phyloP scores from a whole-genome alignment of 2,888 invertebrate species.

The Thymelicus lineola region DNA sequence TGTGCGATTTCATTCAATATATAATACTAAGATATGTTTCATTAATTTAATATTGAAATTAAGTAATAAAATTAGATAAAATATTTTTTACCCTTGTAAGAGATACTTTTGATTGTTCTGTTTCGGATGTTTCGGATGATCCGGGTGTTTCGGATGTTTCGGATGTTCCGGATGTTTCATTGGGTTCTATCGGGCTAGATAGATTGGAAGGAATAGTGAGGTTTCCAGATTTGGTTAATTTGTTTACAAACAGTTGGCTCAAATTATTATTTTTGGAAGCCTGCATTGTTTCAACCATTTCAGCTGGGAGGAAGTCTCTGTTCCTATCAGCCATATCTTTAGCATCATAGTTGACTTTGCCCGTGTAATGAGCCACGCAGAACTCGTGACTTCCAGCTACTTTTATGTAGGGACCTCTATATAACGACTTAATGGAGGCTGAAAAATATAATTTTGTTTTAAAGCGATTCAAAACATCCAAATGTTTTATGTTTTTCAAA shows the following conservation, averaged over 20 bases:
- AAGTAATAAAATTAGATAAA: slow-evolving; percentile 2
- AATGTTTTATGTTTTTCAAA: no score
- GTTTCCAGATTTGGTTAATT: slow-evolving; percentile 94
- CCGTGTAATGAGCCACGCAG: slow-evolving; percentile 95
- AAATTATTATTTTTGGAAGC: slow-evolving; percentile 88
- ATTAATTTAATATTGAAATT: no score
- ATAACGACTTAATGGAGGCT: slow-evolving; percentile 85
- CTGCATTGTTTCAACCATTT: slow-evolving; percentile 94
- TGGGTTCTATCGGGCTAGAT: slow-evolving; percentile 57
- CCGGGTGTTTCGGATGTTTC: background rate
- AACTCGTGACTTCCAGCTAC: slow-evolving; percentile 88
- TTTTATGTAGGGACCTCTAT: slow-evolving; percentile 83
- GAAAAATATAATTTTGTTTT: slow-evolving; percentile 43
- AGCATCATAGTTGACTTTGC: slow-evolving; percentile 93
- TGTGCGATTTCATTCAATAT: no score
- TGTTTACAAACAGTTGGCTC: slow-evolving; percentile 91
- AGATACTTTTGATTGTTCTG: slow-evolving; percentile 66
- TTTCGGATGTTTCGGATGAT: slow-evolving; percentile 71
- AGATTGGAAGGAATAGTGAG: slow-evolving; percentile 85
- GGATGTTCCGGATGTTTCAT: slow-evolving; percentile 50
- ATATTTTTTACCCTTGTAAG: slow-evolving; percentile 79
- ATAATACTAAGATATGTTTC: no score
- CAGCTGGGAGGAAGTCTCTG: slow-evolving; percentile 95
- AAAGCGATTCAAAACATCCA: no score
- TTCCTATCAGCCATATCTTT: slow-evolving; percentile 95